Percentiles rank a stretch among this genome's conserved stretches.
phyloP scores from a whole-genome alignment of 2,113 vertebrate species.

The Varanus salvator region DNA sequence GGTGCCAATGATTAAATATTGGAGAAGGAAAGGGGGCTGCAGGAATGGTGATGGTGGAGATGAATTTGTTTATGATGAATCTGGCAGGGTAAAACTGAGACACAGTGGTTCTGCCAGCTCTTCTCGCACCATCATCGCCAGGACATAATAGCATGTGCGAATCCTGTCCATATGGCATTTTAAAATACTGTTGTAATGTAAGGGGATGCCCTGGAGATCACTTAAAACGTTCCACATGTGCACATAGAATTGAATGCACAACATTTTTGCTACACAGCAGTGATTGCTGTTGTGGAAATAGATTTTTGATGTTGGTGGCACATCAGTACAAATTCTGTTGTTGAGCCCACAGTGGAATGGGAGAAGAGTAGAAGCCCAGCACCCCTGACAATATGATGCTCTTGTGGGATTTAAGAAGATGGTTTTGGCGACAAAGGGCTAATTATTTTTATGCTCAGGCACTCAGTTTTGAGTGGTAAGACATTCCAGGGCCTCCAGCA shows the following conservation, averaged over 20 bases:
- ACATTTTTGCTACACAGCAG: neutral
- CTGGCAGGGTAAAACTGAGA: neutral
- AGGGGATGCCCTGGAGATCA: neutral
- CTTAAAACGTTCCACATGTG: neutral
- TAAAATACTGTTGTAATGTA: neutral
- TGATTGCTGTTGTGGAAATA: no score
- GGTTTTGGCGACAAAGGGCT: no score
- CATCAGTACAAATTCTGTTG: neutral
- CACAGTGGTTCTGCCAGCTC: neutral
- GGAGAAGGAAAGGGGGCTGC: neutral
- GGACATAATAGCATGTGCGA: neutral
- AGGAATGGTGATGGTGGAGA: neutral
- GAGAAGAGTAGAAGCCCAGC: neutral
- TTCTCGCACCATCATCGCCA: neutral
- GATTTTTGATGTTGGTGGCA: neutral
- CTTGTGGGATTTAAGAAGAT: neutral
- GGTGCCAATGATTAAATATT: neutral
- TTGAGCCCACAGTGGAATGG: neutral
- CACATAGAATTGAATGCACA: neutral
- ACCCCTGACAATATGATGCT: neutral
- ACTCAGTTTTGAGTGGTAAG: no score
- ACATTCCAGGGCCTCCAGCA: no score
- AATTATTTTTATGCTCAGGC: no score
- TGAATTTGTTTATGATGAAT: neutral
- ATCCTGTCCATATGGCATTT: neutral